Conservation (phyloP, 2,797 vertebrate genomes). For the Eutrigla gurnardus region DNA sequence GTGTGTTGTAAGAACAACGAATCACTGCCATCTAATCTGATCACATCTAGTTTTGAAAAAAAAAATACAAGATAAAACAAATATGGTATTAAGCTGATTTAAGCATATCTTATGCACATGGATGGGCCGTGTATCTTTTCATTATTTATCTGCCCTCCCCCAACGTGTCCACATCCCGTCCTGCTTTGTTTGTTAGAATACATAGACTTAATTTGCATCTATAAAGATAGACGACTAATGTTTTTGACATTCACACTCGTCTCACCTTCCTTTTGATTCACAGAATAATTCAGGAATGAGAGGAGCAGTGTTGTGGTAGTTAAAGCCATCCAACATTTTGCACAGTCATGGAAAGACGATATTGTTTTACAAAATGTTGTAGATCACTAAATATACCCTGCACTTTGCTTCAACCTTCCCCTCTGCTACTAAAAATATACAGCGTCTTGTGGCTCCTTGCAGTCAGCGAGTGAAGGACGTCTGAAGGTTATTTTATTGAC, state of each 20-base stretch:
- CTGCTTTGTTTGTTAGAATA: background rate
- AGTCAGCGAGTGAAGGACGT: background rate
- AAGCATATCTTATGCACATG: background rate
- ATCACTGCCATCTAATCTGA: background rate
- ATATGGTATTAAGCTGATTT: background rate
- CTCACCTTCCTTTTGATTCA: slow-evolving; percentile 4
- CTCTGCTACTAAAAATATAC: slow-evolving; percentile 41
- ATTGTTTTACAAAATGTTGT: slow-evolving; percentile 31
- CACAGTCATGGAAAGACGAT: slow-evolving; percentile 59
- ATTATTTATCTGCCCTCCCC: background rate
- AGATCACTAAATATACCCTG: slow-evolving; percentile 68
- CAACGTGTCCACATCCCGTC: background rate
- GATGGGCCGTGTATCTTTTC: background rate
- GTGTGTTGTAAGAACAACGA: background rate
- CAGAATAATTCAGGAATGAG: background rate
- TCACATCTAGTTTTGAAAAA: background rate
- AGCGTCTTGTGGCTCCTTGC: slow-evolving; percentile 26
- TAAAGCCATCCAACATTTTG: slow-evolving; percentile 30
- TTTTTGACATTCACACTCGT: slow-evolving; percentile 15
- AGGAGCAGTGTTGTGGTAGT: slow-evolving; percentile 33
- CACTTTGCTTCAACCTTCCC: slow-evolving; percentile 15
- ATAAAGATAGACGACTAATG: background rate
- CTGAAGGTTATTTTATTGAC: slow-evolving; percentile 33
- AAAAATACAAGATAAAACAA: background rate
- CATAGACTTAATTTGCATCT: background rate